Percentiles rank a stretch among this genome's conserved stretches.
Conservation (phyloP, 2,797 vertebrate species). For the Cetoscarus ocellatus region DNA sequence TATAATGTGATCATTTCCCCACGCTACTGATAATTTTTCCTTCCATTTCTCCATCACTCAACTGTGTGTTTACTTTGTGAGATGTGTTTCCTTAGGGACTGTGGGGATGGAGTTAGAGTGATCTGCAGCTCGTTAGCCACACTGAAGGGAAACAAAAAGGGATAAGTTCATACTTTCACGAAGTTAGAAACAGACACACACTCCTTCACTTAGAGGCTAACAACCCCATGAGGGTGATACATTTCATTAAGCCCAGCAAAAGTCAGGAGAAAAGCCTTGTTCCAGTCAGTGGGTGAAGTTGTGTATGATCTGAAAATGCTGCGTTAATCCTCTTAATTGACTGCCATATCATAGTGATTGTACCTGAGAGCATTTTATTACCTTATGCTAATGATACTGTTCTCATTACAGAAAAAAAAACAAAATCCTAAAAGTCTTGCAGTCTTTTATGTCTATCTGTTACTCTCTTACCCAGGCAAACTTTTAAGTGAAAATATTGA, state of each 20-base stretch:
- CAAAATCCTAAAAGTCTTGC: too few species aligned
- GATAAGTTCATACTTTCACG: constrained; percentile 28
- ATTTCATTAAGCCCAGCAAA: constrained; percentile 19
- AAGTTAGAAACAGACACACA: constrained; percentile 17
- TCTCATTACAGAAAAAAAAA: too few species aligned
- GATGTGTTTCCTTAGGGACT: constrained; percentile 25
- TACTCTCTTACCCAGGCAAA: too few species aligned
- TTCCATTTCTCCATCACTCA: constrained; percentile 4
- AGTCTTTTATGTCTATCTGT: too few species aligned
- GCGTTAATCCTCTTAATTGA: too few species aligned
- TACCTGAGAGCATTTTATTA: too few species aligned
- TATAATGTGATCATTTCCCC: constrained; percentile 22
- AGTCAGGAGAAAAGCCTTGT: background rate
- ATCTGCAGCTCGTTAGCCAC: constrained; percentile 45
- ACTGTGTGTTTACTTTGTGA: constrained; percentile 36
- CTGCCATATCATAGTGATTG: too few species aligned
- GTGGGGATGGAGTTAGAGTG: constrained; percentile 26
- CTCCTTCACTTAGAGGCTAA: background rate
- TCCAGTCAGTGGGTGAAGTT: too few species aligned
- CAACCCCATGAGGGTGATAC: constrained; percentile 17
- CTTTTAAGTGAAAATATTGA: too few species aligned
- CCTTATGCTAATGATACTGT: too few species aligned
- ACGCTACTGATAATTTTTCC: constrained; percentile 15
- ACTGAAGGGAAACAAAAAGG: constrained; percentile 31
- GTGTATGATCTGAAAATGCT: too few species aligned